phyloP scores from a whole-genome alignment of 1,140 invertebrate genomes.

The Zophobas morio region DNA sequence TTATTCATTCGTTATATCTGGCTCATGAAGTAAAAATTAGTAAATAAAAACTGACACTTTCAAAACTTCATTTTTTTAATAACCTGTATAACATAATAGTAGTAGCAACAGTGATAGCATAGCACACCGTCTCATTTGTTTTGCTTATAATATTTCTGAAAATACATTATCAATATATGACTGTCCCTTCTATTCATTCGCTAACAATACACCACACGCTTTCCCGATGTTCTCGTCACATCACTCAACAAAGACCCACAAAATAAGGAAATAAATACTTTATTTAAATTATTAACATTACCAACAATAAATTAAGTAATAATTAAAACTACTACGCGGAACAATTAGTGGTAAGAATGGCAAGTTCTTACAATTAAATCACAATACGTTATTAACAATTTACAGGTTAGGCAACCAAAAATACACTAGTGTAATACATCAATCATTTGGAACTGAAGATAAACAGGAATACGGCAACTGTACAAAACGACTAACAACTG shows the following conservation, averaged over 20 bases:
- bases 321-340: not conserved
- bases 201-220: too few species aligned
- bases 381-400: not conserved
- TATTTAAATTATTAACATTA: conserved; percentile 48
- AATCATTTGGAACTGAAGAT: conserved; percentile 1
- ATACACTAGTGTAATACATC: conserved; percentile 33
- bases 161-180: too few species aligned
- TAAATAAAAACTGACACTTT: too few species aligned
- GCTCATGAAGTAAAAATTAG: too few species aligned
- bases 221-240: too few species aligned
- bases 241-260: conserved; percentile 28
- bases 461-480: not conserved
- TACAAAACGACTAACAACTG: conserved; percentile 7
- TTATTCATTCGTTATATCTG: too few species aligned
- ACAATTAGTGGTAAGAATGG: conserved; percentile 26
- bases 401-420: conserved; percentile 53
- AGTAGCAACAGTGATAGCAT: too few species aligned
- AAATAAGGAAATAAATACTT: conserved; percentile 52
- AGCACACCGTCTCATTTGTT: too few species aligned
- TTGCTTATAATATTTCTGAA: too few species aligned
- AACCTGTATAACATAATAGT: too few species aligned
- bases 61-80: too few species aligned
- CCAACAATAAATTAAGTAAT: conserved; percentile 49
- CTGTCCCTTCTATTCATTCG: too few species aligned
- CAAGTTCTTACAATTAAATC: not conserved